These are phyloP conservation scores for Parnassius apollo DNA, from an alignment of 2,888 invertebrate species.

Conservation along the genomic window DNA sequence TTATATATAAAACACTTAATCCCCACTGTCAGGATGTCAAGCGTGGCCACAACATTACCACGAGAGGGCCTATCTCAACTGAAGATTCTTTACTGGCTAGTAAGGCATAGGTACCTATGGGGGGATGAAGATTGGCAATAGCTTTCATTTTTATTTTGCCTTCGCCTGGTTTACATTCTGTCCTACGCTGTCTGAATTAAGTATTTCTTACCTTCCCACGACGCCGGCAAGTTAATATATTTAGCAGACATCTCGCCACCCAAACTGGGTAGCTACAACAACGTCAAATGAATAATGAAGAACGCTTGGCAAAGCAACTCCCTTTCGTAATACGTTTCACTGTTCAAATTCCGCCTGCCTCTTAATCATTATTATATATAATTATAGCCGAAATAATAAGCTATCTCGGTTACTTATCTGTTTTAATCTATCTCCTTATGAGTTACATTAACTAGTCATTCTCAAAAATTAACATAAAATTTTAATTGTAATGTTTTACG, in stretches of 20 bases:
- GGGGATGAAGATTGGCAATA: too few species aligned
- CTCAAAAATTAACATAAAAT: background rate
- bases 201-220: constrained; percentile 17
- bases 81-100: too few species aligned
- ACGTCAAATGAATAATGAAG: constrained; percentile 25
- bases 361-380: constrained; percentile 18
- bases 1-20: too few species aligned
- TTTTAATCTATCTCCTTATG: constrained; percentile 15
- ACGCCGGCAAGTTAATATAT: constrained; percentile 15
- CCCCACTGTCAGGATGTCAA: too few species aligned
- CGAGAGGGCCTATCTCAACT: too few species aligned
- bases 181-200: constrained; percentile 13
- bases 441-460: background rate
- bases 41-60: too few species aligned
- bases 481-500: too few species aligned
- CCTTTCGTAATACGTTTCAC: constrained; percentile 17
- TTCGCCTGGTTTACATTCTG: background rate
- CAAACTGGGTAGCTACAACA: constrained; percentile 20
- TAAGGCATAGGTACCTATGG: too few species aligned
- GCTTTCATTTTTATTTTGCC: background rate
- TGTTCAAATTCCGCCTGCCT: constrained; percentile 8
- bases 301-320: constrained; percentile 14
- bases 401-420: constrained; percentile 11
- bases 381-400: constrained; percentile 16
- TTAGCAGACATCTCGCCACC: constrained; percentile 21